Percentiles rank a stretch among this genome's conserved stretches.
phyloP scores from a whole-genome alignment of 2,113 vertebrate genomes.

The Hypanus sabinus region DNA sequence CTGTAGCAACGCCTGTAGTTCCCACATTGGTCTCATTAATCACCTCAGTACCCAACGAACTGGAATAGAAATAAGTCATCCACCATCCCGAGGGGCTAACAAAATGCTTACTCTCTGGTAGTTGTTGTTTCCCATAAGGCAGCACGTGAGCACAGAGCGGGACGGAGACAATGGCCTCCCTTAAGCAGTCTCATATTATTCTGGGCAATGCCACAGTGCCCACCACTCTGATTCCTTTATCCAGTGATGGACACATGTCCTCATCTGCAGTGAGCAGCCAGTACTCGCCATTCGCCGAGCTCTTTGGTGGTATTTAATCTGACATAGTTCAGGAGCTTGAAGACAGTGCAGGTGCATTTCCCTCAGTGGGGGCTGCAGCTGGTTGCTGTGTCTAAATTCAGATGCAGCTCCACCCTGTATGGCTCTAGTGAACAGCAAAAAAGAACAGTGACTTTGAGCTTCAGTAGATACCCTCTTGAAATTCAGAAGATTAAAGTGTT shows the following conservation, averaged over 20 bases:
- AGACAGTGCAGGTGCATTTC: neutral
- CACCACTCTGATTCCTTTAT: neutral
- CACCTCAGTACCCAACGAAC: too few species aligned
- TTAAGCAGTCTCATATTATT: neutral
- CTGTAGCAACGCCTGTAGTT: too few species aligned
- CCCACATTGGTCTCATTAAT: too few species aligned
- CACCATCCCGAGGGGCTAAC: too few species aligned
- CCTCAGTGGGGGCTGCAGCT: neutral
- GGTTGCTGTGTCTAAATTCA: neutral
- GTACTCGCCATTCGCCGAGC: neutral
- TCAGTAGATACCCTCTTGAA: neutral
- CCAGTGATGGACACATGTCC: neutral
- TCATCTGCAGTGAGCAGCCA: neutral
- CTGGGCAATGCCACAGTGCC: neutral
- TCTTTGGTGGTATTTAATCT: neutral
- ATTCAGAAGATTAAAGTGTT: too few species aligned
- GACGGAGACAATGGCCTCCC: neutral
- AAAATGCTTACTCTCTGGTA: neutral
- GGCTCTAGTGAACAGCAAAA: neutral
- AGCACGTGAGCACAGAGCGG: neutral
- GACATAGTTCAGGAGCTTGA: neutral
- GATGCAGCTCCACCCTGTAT: neutral
- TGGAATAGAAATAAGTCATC: too few species aligned
- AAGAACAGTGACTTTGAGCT: neutral
- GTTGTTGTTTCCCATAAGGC: neutral